Conservation (phyloP, 1,140 invertebrate genomes). For the Phortica variegata region DNA sequence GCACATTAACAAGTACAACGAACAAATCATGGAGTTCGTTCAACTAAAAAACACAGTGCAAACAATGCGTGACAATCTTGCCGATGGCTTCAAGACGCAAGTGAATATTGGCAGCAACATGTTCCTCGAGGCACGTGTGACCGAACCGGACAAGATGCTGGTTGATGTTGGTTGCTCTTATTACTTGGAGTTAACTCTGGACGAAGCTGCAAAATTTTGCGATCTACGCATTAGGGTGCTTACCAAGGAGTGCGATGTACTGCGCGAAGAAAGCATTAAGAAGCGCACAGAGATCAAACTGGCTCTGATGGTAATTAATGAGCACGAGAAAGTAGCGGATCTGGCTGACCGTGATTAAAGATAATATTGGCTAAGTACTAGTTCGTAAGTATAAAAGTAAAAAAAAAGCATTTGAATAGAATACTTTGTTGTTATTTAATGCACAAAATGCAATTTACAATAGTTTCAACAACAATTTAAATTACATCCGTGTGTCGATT, state of each 20-base stretch:
- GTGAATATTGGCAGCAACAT: conserved; percentile 75
- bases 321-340: conserved; percentile 58
- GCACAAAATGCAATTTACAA: too few relatives aligned
- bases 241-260: conserved; percentile 63
- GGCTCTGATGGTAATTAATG: conserved; percentile 67
- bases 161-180: conserved; percentile 76
- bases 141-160: conserved; percentile 68
- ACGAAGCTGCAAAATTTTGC: conserved; percentile 72
- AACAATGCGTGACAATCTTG: conserved; percentile 60
- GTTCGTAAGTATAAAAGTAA: too few relatives aligned
- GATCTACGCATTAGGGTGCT: conserved; percentile 69
- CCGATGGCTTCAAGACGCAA: conserved; percentile 73
- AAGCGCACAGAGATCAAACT: conserved; percentile 80
- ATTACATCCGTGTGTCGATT: too few relatives aligned
- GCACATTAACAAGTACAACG: conserved; percentile 64
- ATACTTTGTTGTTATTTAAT: too few relatives aligned
- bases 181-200: conserved; percentile 71
- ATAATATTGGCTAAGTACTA: too few relatives aligned
- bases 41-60: conserved; percentile 69
- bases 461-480: too few relatives aligned
- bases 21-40: conserved; percentile 72
- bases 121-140: conserved; percentile 69
- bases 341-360: too few relatives aligned
- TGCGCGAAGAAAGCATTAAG: conserved; percentile 67
- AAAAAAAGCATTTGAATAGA: too few relatives aligned